Evolutionary conservation across 2,888 invertebrate species (phyloP), one percentile per base, ranked within the genome.

Genomic region (Petrolisthes cinctipes): DNA sequence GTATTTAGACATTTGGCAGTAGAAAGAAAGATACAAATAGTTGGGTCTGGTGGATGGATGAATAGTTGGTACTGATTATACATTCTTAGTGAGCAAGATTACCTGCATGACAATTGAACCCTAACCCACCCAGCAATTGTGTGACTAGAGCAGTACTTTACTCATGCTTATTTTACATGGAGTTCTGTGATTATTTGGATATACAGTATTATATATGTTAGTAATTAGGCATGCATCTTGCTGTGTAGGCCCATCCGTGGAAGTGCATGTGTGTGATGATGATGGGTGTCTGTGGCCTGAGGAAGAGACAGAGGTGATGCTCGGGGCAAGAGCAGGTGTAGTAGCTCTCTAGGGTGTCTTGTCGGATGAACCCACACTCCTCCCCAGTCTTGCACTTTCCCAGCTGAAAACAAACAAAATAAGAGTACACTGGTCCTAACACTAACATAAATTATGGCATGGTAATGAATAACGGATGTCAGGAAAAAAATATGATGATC

Each of bases 311-410:
- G 71, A 89, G 93, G 91, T 95, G 94, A 11, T 94, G 93, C 88
- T 92, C 92, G 0, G 95, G 95, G 91, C 95, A 95, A 53, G 94
- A 93, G 90, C 95, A 95, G 7, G 94, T 94, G 91, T 95, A 95
- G 92, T 95, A 95, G 17, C 95, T 93, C 7, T 95, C 94, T 89
- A 94, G 94, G 9, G 94, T 92, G 91, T 95, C 95, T n/a, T 93
- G 92, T 91, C 94, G 93, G 9, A 95, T 94, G 89, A 94, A 93
- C 0, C 95, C 95, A 91, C 95, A 95, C 91, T 94, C 94, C 68
- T 95, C 95, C 0, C 93, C 93, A 0, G 93, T 92, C 23, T 93
- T 93, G 91, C 95, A 95, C 57, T 61, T 83, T 9, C 84, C 84
- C 68, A 91, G 61, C 91, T 91, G 87, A n/a, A 86, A 86, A 7